phyloP scores from a whole-genome alignment of 2,797 vertebrate genomes.

The Pogonophryne albipinna region DNA sequence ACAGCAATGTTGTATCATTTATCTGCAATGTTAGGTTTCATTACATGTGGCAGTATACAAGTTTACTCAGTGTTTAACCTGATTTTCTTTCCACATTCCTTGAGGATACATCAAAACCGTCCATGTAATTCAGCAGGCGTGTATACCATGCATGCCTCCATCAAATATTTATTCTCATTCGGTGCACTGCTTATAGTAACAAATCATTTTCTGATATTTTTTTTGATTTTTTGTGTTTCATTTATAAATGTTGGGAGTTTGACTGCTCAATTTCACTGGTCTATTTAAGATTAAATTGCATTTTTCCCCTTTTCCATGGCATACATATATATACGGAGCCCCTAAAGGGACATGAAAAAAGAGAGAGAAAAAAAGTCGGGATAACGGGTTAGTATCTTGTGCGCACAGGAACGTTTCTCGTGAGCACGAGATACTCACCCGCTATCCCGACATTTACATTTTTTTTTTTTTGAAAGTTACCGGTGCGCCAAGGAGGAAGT shows the following conservation, averaged over 20 bases:
- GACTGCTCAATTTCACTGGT: slow-evolving; percentile 1
- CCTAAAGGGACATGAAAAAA: no score
- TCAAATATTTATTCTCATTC: slow-evolving; percentile 5
- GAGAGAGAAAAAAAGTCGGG: no score
- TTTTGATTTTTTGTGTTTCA: background rate
- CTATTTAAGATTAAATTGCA: background rate
- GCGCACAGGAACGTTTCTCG: no score
- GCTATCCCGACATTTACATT: no score
- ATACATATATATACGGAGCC: no score
- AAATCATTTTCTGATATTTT: slow-evolving; percentile 10
- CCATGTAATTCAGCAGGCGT: slow-evolving; percentile 35
- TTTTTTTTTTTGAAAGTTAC: no score
- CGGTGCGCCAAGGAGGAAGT: no score
- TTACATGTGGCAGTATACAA: slow-evolving; percentile 19
- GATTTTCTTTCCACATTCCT: slow-evolving; percentile 14
- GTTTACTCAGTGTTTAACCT: slow-evolving; percentile 18
- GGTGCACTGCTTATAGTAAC: background rate
- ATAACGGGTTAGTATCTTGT: no score
- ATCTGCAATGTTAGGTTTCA: slow-evolving; percentile 51
- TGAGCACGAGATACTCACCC: no score
- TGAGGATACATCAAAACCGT: slow-evolving; percentile 14
- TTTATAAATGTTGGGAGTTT: slow-evolving; percentile 1
- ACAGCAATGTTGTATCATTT: slow-evolving; percentile 61
- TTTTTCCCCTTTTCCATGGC: background rate
- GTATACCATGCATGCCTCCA: slow-evolving; percentile 1